phyloP scores from a whole-genome alignment of 2,113 vertebrate genomes.

The human region DNA sequence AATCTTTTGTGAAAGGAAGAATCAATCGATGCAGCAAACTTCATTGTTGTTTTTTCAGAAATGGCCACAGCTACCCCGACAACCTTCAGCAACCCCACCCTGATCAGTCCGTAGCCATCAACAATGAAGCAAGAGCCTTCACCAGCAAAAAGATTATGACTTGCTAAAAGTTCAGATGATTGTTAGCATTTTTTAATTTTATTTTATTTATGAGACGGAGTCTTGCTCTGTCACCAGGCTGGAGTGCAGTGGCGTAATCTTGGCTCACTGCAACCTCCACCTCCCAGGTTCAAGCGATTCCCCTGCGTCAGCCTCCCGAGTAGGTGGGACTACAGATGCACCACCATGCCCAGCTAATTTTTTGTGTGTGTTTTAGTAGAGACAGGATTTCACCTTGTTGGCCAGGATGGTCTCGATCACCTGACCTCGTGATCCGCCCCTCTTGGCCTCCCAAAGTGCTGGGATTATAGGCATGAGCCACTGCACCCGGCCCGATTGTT shows the following conservation, averaged over 20 bases:
- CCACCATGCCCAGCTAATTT: no score
- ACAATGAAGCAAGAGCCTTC: background rate
- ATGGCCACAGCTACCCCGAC: background rate
- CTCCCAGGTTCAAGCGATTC: no score
- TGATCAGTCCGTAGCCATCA: background rate
- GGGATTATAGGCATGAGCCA: background rate
- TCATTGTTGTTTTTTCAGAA: background rate
- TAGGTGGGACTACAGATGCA: no score
- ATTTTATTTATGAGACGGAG: background rate
- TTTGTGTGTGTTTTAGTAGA: no score
- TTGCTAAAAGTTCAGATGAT: background rate
- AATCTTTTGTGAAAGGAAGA: background rate
- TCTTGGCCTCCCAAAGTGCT: no score
- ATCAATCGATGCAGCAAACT: background rate
- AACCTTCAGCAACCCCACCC: background rate
- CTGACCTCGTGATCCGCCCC: no score
- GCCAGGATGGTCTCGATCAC: no score
- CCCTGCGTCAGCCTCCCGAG: no score
- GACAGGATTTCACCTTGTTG: no score
- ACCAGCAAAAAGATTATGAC: background rate
- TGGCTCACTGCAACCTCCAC: no score
- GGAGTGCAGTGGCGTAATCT: no score
- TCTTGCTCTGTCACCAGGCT: background rate
- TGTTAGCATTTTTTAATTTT: background rate
- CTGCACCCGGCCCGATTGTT: fast-evolving